Conservation (phyloP, 2,797 vertebrate species). For the Hypotaenidia okinawae region DNA sequence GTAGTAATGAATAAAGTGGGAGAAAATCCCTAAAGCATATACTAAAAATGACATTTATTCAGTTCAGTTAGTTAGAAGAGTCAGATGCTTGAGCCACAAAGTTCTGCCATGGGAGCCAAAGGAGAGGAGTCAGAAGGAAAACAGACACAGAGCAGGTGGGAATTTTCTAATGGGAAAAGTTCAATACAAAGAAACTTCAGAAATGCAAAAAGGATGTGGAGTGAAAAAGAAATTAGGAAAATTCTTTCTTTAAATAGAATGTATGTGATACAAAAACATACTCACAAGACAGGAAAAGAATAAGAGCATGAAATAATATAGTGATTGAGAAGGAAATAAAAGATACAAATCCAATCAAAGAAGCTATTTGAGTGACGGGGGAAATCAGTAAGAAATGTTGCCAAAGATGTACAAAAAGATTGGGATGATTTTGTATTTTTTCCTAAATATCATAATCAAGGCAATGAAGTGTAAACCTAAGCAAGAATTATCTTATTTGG, state of each 20-base stretch:
- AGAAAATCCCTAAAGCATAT: fast-evolving
- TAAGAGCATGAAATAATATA: background rate
- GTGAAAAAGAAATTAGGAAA: background rate
- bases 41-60: background rate
- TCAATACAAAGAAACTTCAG: background rate
- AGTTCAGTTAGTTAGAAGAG: background rate
- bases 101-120: background rate
- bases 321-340: background rate
- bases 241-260: background rate
- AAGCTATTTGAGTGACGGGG: background rate
- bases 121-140: background rate
- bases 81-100: background rate
- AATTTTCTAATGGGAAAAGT: background rate
- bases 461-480: conserved; percentile 13
- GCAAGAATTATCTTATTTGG: background rate
- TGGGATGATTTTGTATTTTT: fast-evolving
- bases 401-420: background rate
- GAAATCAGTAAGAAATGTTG: background rate
- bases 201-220: background rate
- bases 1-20: background rate
- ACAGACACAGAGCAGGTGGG: background rate
- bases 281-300: background rate
- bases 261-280: background rate
- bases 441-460: conserved; percentile 6
- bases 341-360: background rate